A percentile compares a stretch with the other conserved stretches of the same genome.
These are phyloP conservation scores for Brachynemurus nebulosus DNA, from an alignment of 2,888 invertebrate genomes.

Conservation along the genomic window DNA sequence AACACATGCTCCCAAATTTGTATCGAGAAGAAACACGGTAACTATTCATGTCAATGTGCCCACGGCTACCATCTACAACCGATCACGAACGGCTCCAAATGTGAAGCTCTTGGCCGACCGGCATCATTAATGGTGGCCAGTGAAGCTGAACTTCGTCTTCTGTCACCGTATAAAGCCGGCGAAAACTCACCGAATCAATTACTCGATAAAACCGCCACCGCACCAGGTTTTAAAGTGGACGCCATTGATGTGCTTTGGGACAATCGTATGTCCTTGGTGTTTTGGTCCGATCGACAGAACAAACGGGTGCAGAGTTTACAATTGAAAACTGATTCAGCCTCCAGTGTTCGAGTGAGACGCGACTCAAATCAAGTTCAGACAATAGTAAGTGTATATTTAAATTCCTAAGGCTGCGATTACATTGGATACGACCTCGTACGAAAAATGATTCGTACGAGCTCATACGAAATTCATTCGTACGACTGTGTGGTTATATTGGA, in stretches of 20 bases:
- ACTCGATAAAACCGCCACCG: conserved; percentile 23
- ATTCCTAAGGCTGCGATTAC: too few relatives aligned
- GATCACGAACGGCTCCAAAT: conserved; percentile 33
- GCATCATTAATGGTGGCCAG: conserved; percentile 51
- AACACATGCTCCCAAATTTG: conserved; percentile 68
- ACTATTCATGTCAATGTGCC: conserved; percentile 45
- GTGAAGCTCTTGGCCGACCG: conserved; percentile 38
- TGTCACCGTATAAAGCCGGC: conserved; percentile 46
- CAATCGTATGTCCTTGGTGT: conserved; percentile 25
- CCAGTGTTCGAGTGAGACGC: background rate
- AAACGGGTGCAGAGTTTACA: conserved; percentile 30
- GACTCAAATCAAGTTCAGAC: background rate
- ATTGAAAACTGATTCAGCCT: background rate
- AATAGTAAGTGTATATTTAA: conserved; percentile 2
- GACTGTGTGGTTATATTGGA: too few relatives aligned
- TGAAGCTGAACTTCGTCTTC: conserved; percentile 43
- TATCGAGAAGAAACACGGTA: conserved; percentile 42
- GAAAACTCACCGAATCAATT: conserved; percentile 29
- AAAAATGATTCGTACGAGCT: too few relatives aligned
- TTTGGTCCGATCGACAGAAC: conserved; percentile 35
- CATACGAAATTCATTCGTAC: too few relatives aligned
- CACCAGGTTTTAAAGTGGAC: conserved; percentile 36
- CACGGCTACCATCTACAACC: conserved; percentile 44
- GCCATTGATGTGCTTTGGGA: conserved; percentile 37
- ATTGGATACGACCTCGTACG: too few relatives aligned